phyloP scores from a whole-genome alignment of 2,888 invertebrate genomes.

The Heliconius sara region DNA sequence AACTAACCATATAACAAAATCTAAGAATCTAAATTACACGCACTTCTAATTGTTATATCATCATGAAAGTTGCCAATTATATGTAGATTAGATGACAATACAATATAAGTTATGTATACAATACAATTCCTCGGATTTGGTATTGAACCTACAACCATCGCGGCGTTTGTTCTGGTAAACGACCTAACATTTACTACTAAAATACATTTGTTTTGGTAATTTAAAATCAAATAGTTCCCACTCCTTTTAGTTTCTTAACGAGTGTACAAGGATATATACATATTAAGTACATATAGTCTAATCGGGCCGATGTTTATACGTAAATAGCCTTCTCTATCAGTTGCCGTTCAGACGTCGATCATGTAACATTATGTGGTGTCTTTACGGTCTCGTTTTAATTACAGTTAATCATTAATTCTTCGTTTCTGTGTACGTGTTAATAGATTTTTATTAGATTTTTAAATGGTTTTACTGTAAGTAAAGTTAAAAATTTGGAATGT shows the following conservation, averaged over 20 bases:
- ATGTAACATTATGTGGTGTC: conserved; percentile 1
- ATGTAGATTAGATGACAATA: no score
- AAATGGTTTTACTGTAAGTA: neutral
- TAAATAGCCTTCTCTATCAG: conserved; percentile 40
- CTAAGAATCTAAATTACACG: no score
- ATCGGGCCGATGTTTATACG: conserved; percentile 33
- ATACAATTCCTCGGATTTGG: no score
- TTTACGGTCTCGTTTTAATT: neutral
- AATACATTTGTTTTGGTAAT: conserved; percentile 10
- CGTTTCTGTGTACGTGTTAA: conserved; percentile 4
- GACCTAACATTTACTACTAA: neutral
- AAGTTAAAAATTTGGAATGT: neutral
- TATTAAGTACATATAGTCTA: conserved; percentile 29
- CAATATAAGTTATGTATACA: no score
- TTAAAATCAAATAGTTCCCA: neutral
- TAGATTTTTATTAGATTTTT: neutral
- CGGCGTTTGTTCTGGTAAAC: neutral
- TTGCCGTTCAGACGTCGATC: conserved; percentile 37
- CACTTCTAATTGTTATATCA: no score
- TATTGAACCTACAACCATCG: neutral
- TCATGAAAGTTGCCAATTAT: no score
- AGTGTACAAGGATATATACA: conserved; percentile 33
- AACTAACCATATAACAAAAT: no score
- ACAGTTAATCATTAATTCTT: conserved; percentile 8
- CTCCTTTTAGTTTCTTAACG: conserved; percentile 25